Evolutionary conservation across 64 coral and sea anemone species (phyloP), one percentile per base, ranked within the genome.

Genomic region (Pocillopora damicornis): DNA sequence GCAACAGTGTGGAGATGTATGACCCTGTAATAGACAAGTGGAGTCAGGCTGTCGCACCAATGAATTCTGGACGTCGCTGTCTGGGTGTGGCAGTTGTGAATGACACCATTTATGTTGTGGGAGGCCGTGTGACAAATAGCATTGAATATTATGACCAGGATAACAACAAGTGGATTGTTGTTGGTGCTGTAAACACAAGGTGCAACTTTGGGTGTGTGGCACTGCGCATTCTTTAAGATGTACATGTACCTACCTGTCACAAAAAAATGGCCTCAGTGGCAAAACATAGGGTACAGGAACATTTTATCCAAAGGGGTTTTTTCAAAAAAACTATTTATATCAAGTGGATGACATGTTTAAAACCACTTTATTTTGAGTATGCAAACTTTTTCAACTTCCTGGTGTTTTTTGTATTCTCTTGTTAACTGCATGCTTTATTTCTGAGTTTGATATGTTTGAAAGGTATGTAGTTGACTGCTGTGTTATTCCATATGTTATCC

Each of bases 141-240:
- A 95, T 99, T 67, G 97, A 99, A 79, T 99, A 93, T 81, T 99
- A 99, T 76, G 97, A 99, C 18, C 60, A 92, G 58, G 91, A 99
- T 26, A 85, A 82, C 59, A 99, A 99, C 75, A 85, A 66, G 58
- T 99, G 97, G 97, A 89, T 79, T 26, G 88, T 99, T 71, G 97
- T 99, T 73, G 97, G 97, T 17, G 80, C 97, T 23, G 97, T 99
- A 6, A 99, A 99, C 20, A 90, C 97, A 18, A 81, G 93, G 23
- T 99, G 97, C 34, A 99, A 95, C 88, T 99, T 99, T 95, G 97
- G 97, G 35, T 99, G 97, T 95, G 96, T 98, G 37, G 96, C 96
- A 30, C 74, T 98, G 23, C 90, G 96, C 5, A 86, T 96, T 30
- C 79, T 96, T 37, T 96, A 79, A 51, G 38, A 59, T 26, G 42